Evolutionary conservation across 2,888 invertebrate species (phyloP).

Genomic region (Yponomeuta evonymella): DNA sequence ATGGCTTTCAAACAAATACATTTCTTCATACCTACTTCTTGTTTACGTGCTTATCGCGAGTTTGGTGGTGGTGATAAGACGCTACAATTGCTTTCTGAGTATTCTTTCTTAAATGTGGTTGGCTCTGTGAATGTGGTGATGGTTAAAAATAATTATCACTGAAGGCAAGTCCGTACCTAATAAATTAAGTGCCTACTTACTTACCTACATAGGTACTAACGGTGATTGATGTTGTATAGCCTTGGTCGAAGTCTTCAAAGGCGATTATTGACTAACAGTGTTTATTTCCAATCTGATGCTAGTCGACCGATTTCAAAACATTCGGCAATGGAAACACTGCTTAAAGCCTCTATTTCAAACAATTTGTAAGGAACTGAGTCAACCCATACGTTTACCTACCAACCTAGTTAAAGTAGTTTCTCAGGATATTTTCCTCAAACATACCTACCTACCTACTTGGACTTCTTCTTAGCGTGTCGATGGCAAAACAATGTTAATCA

Average conservation of each 20-base stretch:
- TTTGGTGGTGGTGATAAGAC: background rate
- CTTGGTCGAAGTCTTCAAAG: background rate
- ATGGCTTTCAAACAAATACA: constrained; percentile 25
- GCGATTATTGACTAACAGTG: background rate
- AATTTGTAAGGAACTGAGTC: background rate
- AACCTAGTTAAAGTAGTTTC: background rate
- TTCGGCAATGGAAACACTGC: background rate
- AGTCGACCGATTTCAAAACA: background rate
- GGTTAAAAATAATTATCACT: constrained; percentile 23
- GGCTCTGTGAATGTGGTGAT: background rate
- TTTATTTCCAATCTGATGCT: background rate
- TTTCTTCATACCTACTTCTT: constrained; percentile 32
- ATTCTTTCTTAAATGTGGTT: background rate
- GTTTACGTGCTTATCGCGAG: constrained; percentile 45
- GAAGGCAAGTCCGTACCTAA: constrained; percentile 24
- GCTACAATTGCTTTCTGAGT: constrained; percentile 10
- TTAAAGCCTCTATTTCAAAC: background rate
- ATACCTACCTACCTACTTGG: too few relatives aligned
- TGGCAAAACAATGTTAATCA: too few relatives aligned
- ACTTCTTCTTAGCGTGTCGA: too few relatives aligned
- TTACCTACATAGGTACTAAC: background rate
- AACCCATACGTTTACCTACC: background rate
- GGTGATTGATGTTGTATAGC: background rate
- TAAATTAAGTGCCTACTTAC: constrained; percentile 9
- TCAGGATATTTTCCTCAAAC: background rate